phyloP scores from a whole-genome alignment of 2,797 vertebrate species.

The Sebastes taczanowskii region DNA sequence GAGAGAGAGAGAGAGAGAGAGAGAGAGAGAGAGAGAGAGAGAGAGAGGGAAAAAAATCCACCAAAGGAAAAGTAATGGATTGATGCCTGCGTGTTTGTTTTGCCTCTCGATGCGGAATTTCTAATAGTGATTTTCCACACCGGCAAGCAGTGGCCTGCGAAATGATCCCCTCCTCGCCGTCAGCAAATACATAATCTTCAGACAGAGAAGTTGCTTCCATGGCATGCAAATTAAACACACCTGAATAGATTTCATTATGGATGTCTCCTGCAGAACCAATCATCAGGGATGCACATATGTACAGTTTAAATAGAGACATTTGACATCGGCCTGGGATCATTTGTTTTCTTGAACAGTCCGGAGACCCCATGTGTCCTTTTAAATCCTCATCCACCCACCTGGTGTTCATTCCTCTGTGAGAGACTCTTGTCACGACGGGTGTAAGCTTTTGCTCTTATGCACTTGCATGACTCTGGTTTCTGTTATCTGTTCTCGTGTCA shows the following conservation, averaged over 20 bases:
- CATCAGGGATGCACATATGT: neutral
- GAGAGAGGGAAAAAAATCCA: neutral
- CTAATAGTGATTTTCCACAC: constrained; percentile 67
- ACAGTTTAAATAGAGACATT: neutral
- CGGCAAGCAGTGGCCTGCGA: constrained; percentile 46
- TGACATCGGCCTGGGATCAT: neutral
- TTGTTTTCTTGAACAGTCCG: neutral
- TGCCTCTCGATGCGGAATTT: constrained; percentile 52
- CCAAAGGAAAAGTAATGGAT: constrained; percentile 51
- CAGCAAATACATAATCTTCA: constrained; percentile 61
- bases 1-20: neutral
- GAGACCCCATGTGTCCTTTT: neutral
- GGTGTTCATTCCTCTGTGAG: neutral
- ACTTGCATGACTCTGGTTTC: neutral
- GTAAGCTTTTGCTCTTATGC: neutral
- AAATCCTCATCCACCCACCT: neutral
- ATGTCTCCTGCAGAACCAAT: neutral
- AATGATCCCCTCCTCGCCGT: constrained; percentile 44
- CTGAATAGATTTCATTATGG: constrained; percentile 36
- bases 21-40: too few relatives aligned
- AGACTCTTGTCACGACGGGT: neutral
- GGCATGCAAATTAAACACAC: constrained; percentile 57
- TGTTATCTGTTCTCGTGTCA: neutral
- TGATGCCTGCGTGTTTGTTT: constrained; percentile 62
- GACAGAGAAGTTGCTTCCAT: constrained; percentile 32